Percentiles rank a stretch among this genome's conserved stretches.
Evolutionary conservation across 2,113 vertebrate species (phyloP).

Genomic region (Bos javanicus): DNA sequence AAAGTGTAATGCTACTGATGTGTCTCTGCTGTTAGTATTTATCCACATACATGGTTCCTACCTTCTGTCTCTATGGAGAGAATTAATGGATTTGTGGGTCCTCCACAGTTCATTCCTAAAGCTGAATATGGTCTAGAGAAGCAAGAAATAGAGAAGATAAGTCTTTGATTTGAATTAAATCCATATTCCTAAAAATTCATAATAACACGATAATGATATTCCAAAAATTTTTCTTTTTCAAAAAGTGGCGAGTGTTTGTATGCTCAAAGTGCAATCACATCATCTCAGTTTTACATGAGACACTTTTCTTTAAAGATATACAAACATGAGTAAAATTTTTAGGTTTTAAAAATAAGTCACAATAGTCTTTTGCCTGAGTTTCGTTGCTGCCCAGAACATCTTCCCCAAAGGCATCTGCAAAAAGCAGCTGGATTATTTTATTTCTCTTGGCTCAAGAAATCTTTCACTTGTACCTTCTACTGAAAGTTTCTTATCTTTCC

Average conservation of each 20-base stretch:
- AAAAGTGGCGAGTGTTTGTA: neutral
- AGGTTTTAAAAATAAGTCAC: neutral
- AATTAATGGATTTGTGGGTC: conserved; percentile 44
- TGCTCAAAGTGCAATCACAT: neutral
- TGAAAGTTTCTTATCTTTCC: neutral
- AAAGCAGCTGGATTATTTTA: neutral
- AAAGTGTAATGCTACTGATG: neutral
- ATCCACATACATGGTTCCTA: neutral
- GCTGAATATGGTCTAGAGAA: conserved; percentile 55
- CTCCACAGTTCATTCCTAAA: conserved; percentile 71
- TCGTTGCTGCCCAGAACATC: neutral
- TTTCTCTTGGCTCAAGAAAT: neutral
- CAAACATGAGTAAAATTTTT: neutral
- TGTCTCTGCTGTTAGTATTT: neutral
- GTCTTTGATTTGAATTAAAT: conserved; percentile 29
- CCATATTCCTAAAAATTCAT: neutral
- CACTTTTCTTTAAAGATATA: neutral
- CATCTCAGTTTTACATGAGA: neutral
- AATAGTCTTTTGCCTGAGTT: neutral
- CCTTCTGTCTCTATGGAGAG: conserved; percentile 75
- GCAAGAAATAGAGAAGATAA: conserved; percentile 31
- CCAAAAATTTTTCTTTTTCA: neutral
- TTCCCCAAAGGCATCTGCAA: neutral
- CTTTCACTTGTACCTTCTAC: neutral
- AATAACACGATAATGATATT: neutral